Evolutionary conservation across 2,113 vertebrate species (phyloP).

Genomic region (Aspidoscelis tigris): DNA sequence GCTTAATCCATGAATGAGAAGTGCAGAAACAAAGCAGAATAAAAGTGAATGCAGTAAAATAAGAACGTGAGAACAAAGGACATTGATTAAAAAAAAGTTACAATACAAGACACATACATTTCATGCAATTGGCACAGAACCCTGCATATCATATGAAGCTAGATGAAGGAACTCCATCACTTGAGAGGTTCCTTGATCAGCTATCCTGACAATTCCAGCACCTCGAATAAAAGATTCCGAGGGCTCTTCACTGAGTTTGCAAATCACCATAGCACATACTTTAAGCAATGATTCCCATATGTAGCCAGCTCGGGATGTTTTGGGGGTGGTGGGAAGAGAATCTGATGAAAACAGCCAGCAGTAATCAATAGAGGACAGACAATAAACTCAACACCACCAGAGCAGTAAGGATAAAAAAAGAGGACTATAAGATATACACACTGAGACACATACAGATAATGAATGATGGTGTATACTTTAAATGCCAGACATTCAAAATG

Average conservation of each 20-base stretch:
- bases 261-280: slow-evolving; percentile 4
- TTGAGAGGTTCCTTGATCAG: slow-evolving; percentile 34
- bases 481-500: not conserved
- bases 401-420: not conserved
- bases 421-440: not conserved
- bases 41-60: slow-evolving; percentile 53
- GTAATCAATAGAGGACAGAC: slow-evolving; percentile 17
- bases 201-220: slow-evolving; percentile 59
- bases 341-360: not conserved
- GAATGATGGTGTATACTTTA: slow-evolving; percentile 12
- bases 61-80: slow-evolving; percentile 53
- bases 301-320: slow-evolving; percentile 24
- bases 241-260: not conserved
- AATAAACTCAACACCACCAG: slow-evolving; percentile 24
- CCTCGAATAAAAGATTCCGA: not conserved
- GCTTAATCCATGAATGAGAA: slow-evolving; percentile 69
- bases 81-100: slow-evolving; percentile 38
- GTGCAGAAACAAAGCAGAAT: slow-evolving; percentile 70
- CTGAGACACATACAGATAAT: slow-evolving; percentile 13
- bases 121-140: slow-evolving; percentile 52
- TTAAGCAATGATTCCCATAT: slow-evolving; percentile 13
- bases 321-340: slow-evolving; percentile 8
- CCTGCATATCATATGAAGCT: slow-evolving; percentile 32
- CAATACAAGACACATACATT: slow-evolving; percentile 50
- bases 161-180: slow-evolving; percentile 53